Evolutionary conservation across 2,888 invertebrate species (phyloP), one percentile per base, ranked within the genome.

Genomic region (Meta bourneti): DNA sequence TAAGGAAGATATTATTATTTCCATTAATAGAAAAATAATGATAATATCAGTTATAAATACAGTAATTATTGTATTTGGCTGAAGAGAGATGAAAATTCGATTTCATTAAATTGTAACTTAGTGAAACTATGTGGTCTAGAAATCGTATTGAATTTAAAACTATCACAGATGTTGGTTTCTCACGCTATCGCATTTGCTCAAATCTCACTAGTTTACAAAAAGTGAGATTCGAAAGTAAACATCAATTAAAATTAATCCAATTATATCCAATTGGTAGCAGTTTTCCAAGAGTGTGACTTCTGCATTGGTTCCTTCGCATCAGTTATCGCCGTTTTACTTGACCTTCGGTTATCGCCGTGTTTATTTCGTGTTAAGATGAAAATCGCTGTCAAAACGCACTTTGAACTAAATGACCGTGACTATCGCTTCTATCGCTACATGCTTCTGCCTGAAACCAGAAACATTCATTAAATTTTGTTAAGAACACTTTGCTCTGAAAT

Each of bases 311-410:
- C 19, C 72, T 74, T 19, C 69, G 49, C 71, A 75, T 86, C 90
- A 77, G 81, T 77, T 77, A 80, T 86, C 86, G 84, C 49, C 79
- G 6, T 70, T 20, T 86, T 81, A 71, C 90, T 82, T 91, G 90
- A 91, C 90, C 90, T 91, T 91, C 77, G 70, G 86, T 85, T 91
- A 91, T 86, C 90, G 69, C 19, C 49, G 11, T 91, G 86, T 91
- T 91, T 91, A 91, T 86, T 90, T 85, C 86, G 81, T 69, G 75
- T 91, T 79, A 74, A 81, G 89, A 80, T 89, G 71, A 83, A 83
- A 70, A 90, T 86, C 80, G 69, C 77, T 69, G 72, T 72, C 81
- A n/a, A 72, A 48, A 19, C 71, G 90, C 77, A 81, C 90, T 91
- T 91, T 91, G 90, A 61, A 70, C 90, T 61, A 80, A 85, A 86